Percentiles rank a stretch among this genome's conserved stretches.
phyloP scores from a whole-genome alignment of 1,140 invertebrate species.

The Colletes gigas region DNA sequence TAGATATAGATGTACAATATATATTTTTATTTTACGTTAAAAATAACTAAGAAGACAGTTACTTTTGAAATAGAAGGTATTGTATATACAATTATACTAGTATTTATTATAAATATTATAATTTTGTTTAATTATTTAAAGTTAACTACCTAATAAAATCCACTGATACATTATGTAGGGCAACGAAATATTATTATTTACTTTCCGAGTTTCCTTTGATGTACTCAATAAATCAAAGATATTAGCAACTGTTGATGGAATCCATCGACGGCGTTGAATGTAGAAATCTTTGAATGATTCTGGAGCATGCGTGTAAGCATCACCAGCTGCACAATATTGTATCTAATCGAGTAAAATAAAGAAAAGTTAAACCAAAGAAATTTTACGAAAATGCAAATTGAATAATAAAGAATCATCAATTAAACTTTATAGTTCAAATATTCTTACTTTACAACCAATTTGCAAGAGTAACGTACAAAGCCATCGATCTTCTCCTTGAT shows the following conservation, averaged over 20 bases:
- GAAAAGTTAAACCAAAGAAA: slow-evolving; percentile 6
- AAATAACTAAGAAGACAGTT: slow-evolving; percentile 67
- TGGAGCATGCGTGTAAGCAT: slow-evolving; percentile 94
- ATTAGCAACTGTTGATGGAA: slow-evolving; percentile 94
- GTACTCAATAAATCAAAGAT: slow-evolving; percentile 91
- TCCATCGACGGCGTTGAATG: slow-evolving; percentile 93
- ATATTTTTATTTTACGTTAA: slow-evolving; percentile 4
- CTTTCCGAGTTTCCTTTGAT: slow-evolving; percentile 87
- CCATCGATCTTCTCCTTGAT: slow-evolving; percentile 95
- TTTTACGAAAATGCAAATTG: not conserved
- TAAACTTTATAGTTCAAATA: not conserved
- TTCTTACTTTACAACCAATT: slow-evolving; percentile 90
- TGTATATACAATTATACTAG: not conserved
- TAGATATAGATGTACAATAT: slow-evolving; percentile 54
- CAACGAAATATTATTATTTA: slow-evolving; percentile 93
- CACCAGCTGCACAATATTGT: slow-evolving; percentile 95
- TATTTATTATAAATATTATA: not conserved
- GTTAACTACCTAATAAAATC: slow-evolving; percentile 79
- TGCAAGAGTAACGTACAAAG: slow-evolving; percentile 92
- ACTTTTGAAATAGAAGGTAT: not conserved
- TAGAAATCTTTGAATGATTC: slow-evolving; percentile 95
- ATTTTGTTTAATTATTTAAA: not conserved
- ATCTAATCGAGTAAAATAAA: slow-evolving; percentile 67
- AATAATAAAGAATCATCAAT: not conserved
- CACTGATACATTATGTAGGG: slow-evolving; percentile 92